Evolutionary conservation across 2,797 vertebrate species (phyloP), one percentile per base, ranked within the genome.

Genomic region (Pagetopsis macropterus): DNA sequence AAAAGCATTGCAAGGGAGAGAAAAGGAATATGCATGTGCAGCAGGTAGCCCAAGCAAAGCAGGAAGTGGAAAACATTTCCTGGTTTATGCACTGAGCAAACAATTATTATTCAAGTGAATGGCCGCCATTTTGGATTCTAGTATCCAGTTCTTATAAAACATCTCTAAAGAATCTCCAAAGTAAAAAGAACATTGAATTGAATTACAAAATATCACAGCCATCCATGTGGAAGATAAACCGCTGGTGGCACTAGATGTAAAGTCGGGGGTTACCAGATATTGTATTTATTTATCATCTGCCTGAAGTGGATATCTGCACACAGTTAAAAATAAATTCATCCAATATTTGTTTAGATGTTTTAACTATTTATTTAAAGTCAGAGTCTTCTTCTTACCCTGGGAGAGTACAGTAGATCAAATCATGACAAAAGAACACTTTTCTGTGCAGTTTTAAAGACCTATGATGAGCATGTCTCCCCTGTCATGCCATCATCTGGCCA

Each of bases 401-500:
- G 12, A 46, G 65, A 55, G 12, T n/a, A n/a, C n/a, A n/a, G n/a
- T 16, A n/a, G 12, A 67, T 67, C 27, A 48, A 23, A 46, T 67
- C 27, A 46, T 17, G 33, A 13, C 23, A 54, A 54, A 65, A 65
- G n/a, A 16, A 52, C 33, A 37, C 6, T 12, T 3, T 37, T 37
- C 33, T 37, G 6, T 37, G 6, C 19, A 37, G 69, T 70, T 74
- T 56, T 21, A 4, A 33, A 60, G 60, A 66, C 48, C 43, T 50
- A 45, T 14, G 27, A 16, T 41, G 65, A 70, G 71, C 59, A 12
- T 16, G 43, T 76, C 31, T 70, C 58, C 56, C 69, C 58, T 73
- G 79, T 80, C 72, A 63, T 4, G 1, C 23, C 60, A 46, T 79
- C 82, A 72, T 70, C 67, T 50, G 72, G 27, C 27, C 43, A 6